Percentiles rank a stretch among this genome's conserved stretches.
These are phyloP conservation scores for Drosophila repleta DNA, from an alignment of 1,140 invertebrate species.

Conservation along the genomic window DNA sequence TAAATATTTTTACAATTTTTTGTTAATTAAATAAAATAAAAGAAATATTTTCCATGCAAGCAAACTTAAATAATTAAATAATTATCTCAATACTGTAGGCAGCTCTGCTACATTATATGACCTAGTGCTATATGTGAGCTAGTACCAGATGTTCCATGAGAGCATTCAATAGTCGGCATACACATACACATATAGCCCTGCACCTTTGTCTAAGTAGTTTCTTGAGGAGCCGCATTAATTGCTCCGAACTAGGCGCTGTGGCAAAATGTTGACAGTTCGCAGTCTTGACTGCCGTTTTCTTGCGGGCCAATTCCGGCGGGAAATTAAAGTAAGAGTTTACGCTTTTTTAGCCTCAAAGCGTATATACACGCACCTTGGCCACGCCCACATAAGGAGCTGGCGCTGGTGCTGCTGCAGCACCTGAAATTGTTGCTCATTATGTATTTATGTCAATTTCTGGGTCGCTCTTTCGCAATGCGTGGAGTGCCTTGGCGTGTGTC, in stretches of 20 bases:
- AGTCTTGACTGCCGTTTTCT: conserved; percentile 53
- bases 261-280: conserved; percentile 65
- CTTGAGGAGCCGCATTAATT: conserved; percentile 63
- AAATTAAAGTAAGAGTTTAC: conserved; percentile 83
- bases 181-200: neutral
- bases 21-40: too few species aligned
- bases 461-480: conserved; percentile 44
- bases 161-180: conserved; percentile 6
- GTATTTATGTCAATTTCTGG: conserved; percentile 82
- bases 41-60: too few species aligned
- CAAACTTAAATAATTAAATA: too few species aligned
- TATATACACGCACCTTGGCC: conserved; percentile 54
- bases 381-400: conserved; percentile 16
- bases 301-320: conserved; percentile 71
- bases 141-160: neutral
- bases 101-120: too few species aligned
- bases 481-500: conserved; percentile 20
- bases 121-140: too few species aligned
- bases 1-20: too few species aligned
- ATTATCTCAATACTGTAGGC: too few species aligned
- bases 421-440: conserved; percentile 79
- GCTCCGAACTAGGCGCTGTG: conserved; percentile 67
- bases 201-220: conserved; percentile 49
- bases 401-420: too few species aligned
- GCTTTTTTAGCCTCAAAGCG: conserved; percentile 66